Evolutionary conservation across 2,113 vertebrate genomes (phyloP).

Genomic region (Acrocephalus kingi): DNA sequence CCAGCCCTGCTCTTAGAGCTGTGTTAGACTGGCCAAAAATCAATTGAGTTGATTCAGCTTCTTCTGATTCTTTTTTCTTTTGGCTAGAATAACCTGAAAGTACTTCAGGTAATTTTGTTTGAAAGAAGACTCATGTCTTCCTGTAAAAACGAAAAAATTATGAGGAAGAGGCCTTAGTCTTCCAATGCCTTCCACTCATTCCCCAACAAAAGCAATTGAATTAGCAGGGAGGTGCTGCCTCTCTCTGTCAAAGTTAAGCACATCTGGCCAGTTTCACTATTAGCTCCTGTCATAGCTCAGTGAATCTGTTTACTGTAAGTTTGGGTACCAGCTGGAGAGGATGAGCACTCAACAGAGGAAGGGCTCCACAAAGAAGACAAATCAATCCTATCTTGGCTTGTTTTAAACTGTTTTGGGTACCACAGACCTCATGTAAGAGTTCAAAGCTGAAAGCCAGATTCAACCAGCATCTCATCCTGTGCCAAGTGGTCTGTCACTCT

Average conservation of each 20-base stretch:
- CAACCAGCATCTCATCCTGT: not conserved
- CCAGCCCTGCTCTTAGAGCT: not conserved
- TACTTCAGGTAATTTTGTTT: not conserved
- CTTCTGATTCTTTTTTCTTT: not conserved
- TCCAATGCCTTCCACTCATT: not conserved
- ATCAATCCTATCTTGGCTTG: not conserved
- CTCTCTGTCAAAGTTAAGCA: not conserved
- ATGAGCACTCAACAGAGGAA: not conserved
- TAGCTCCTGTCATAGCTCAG: not conserved
- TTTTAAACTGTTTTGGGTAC: not conserved
- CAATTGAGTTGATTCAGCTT: not conserved
- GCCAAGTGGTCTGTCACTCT: rapidly evolving
- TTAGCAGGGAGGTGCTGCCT: not conserved
- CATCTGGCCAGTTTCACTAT: not conserved
- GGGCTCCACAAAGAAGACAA: not conserved
- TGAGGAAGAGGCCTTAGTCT: not conserved
- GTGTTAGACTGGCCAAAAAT: not conserved
- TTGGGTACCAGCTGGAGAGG: not conserved
- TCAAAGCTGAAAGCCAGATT: not conserved
- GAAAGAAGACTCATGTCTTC: not conserved
- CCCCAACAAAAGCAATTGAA: not conserved
- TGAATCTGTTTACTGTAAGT: not conserved
- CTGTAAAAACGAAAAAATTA: not conserved
- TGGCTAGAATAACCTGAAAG: not conserved
- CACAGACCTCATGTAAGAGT: not conserved